Percentiles rank a stretch among this genome's conserved stretches.
Conservation (phyloP, 2,797 vertebrate species). For the Todus mexicanus region DNA sequence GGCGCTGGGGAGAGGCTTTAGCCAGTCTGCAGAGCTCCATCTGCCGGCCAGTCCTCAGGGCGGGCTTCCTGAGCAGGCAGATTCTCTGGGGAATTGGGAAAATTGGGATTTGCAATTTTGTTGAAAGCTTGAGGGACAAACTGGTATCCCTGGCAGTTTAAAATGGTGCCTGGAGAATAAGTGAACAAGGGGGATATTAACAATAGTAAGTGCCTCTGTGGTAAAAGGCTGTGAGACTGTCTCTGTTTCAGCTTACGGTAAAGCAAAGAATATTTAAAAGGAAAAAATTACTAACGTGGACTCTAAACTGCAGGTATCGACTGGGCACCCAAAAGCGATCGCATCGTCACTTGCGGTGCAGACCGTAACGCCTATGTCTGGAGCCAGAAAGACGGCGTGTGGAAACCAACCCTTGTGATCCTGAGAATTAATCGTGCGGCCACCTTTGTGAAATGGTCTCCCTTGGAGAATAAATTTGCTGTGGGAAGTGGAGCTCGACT, state of each 20-base stretch:
- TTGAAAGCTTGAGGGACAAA: background rate
- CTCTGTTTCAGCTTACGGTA: background rate
- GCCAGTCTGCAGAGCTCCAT: background rate
- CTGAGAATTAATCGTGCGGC: constrained; percentile 96
- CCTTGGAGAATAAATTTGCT: constrained; percentile 97
- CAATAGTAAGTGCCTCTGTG: background rate
- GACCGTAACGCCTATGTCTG: constrained; percentile 98
- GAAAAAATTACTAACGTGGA: background rate
- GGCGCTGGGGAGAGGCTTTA: background rate
- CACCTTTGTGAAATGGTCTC: constrained; percentile 98
- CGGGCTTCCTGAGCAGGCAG: background rate
- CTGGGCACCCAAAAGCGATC: constrained; percentile 98
- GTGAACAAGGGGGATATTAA: background rate
- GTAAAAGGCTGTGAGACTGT: background rate
- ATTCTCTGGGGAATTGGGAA: background rate
- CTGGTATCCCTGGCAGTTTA: background rate
- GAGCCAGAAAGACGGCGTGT: constrained; percentile 96
- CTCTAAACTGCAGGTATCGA: constrained; percentile 84
- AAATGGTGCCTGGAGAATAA: background rate
- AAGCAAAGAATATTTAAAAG: background rate
- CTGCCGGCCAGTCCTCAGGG: background rate
- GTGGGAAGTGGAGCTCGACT: constrained; percentile 96
- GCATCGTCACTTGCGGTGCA: constrained; percentile 97
- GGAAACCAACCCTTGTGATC: constrained; percentile 98
- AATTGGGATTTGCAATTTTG: background rate